These are phyloP conservation scores for Leucopsar rothschildi DNA, from an alignment of 2,113 vertebrate species.

Conservation along the genomic window DNA sequence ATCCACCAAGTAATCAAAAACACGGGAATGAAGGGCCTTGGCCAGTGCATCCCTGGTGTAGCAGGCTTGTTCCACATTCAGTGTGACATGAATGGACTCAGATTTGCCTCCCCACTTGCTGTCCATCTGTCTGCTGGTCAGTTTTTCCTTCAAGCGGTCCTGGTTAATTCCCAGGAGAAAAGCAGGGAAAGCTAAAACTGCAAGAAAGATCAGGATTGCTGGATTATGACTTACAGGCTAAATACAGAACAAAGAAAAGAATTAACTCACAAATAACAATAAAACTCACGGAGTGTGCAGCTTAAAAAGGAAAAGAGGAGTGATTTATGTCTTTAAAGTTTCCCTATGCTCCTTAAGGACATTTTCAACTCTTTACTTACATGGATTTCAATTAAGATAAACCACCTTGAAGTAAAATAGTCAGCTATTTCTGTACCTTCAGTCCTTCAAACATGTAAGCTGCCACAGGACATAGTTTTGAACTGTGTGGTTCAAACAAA, in stretches of 20 bases:
- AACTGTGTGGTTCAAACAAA: not conserved
- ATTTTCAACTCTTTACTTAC: not conserved
- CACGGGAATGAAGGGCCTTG: slow-evolving; percentile 90
- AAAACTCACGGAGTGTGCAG: not conserved
- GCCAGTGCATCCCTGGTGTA: slow-evolving; percentile 95
- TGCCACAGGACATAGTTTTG: not conserved
- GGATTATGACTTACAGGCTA: not conserved
- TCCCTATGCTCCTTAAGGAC: not conserved
- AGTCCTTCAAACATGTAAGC: not conserved
- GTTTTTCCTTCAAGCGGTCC: slow-evolving; percentile 89
- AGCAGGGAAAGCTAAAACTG: slow-evolving; percentile 95
- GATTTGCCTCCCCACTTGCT: slow-evolving; percentile 94
- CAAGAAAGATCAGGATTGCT: not conserved
- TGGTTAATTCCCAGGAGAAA: slow-evolving; percentile 95
- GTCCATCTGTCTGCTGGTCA: slow-evolving; percentile 98
- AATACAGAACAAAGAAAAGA: not conserved
- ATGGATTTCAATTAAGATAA: slow-evolving; percentile 13
- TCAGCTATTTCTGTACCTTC: not conserved
- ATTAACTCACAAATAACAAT: not conserved
- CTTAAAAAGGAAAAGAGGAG: not conserved
- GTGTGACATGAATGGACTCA: slow-evolving; percentile 92
- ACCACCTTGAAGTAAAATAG: not conserved
- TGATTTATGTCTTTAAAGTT: not conserved
- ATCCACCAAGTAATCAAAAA: slow-evolving; percentile 95
- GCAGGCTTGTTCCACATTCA: slow-evolving; percentile 96